These are phyloP conservation scores for Tortricodes alternella DNA, from an alignment of 2,888 invertebrate genomes.

Conservation along the genomic window DNA sequence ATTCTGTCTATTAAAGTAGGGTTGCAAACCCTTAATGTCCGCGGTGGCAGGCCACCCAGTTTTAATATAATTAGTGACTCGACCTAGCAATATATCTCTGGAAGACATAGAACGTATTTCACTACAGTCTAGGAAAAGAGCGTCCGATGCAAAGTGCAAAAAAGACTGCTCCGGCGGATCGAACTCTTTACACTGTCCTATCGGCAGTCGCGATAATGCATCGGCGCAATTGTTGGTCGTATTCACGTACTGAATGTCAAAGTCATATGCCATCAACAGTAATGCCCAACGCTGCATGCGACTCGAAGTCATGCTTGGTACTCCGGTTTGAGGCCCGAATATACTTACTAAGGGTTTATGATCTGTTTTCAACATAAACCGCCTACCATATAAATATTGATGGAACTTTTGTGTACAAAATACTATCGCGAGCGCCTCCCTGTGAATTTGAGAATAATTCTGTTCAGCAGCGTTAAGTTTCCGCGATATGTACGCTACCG, in stretches of 20 bases:
- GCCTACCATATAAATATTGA: no score
- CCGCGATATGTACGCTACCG: conserved; percentile 26
- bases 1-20: no score
- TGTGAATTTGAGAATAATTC: conserved; percentile 20
- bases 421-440: conserved; percentile 24
- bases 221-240: background rate
- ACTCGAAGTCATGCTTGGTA: conserved; percentile 9
- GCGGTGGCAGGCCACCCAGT: background rate
- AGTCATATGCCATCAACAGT: background rate
- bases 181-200: background rate
- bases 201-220: background rate
- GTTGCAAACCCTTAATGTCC: no score
- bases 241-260: background rate
- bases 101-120: background rate
- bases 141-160: background rate
- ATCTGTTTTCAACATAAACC: conserved; percentile 25
- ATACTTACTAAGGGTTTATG: conserved; percentile 22
- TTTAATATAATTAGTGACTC: background rate
- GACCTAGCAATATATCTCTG: background rate
- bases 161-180: background rate
- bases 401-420: conserved; percentile 14
- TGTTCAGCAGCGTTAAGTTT: conserved; percentile 13
- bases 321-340: conserved; percentile 15
- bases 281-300: background rate
- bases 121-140: background rate